Evolutionary conservation across 2,113 vertebrate species (phyloP).

Genomic region (Paedocypris sp.): DNA sequence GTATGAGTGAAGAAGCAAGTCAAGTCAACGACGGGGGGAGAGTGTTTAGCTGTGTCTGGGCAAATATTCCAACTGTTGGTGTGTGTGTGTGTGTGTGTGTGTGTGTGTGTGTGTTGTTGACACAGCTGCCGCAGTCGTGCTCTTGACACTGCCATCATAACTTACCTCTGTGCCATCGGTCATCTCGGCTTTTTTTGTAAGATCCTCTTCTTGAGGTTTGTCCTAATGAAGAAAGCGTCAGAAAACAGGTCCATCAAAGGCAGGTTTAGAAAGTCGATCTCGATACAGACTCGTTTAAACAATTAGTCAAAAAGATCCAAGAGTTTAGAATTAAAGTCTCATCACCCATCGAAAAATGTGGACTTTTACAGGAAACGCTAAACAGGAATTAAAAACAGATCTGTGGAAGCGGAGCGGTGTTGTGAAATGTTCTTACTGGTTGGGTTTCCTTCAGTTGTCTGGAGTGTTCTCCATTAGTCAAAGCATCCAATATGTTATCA

Average conservation of each 20-base stretch:
- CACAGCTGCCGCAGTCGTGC: slow-evolving; percentile 50
- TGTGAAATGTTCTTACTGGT: slow-evolving; percentile 68
- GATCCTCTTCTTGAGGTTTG: not conserved
- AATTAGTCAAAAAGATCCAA: not conserved
- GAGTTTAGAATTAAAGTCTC: not conserved
- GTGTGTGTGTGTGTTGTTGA: slow-evolving; percentile 43
- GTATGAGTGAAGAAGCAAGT: not conserved
- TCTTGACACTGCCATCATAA: not conserved
- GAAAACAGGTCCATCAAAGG: not conserved
- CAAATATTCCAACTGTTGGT: slow-evolving; percentile 45
- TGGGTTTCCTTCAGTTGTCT: slow-evolving; percentile 67
- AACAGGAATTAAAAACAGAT: too few relatives aligned
- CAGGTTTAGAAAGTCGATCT: not conserved
- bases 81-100: slow-evolving; percentile 28
- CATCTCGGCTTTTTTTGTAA: not conserved
- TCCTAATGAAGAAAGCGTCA: slow-evolving; percentile 2
- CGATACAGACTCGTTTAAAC: too few relatives aligned
- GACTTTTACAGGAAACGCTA: too few relatives aligned
- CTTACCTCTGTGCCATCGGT: slow-evolving; percentile 25
- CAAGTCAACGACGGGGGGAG: not conserved
- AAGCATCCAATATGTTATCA: slow-evolving; percentile 85
- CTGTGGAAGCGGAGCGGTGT: too few relatives aligned
- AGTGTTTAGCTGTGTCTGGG: slow-evolving; percentile 28
- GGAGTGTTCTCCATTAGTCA: slow-evolving; percentile 87
- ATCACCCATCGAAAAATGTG: not conserved